Evolutionary conservation across 92 coral and sea anemone species (phyloP).

Genomic region (Parazoanthus swiftii): DNA sequence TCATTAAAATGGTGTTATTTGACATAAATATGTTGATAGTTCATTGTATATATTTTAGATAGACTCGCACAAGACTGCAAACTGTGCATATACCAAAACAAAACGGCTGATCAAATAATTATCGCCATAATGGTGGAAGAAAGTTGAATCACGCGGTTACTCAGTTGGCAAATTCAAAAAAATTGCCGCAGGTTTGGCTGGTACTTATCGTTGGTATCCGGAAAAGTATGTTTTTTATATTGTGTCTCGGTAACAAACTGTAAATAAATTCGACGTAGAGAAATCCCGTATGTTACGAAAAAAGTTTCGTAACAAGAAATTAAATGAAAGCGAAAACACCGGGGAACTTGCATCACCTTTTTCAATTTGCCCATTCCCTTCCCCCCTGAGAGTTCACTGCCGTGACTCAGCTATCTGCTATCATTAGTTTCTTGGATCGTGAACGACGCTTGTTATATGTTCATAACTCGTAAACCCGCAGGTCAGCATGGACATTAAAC

Average conservation of each 20-base stretch:
- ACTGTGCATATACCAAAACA: not conserved
- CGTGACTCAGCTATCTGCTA: too few species aligned
- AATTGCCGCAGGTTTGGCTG: not conserved
- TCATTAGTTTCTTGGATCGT: not conserved
- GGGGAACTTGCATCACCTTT: not conserved
- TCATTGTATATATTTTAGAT: not conserved
- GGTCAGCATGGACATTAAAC: not conserved
- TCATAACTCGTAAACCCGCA: not conserved
- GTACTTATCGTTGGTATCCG: not conserved
- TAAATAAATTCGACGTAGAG: not conserved
- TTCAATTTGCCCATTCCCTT: too few species aligned
- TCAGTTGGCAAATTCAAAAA: not conserved
- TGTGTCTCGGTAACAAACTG: not conserved
- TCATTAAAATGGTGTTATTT: not conserved
- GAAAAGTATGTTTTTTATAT: too few species aligned
- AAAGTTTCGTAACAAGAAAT: not conserved
- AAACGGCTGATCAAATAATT: too few species aligned
- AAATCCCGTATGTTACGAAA: not conserved
- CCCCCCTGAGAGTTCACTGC: too few species aligned
- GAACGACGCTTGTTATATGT: too few species aligned
- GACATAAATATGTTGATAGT: constrained; percentile 1
- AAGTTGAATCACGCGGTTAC: not conserved
- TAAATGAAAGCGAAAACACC: not conserved
- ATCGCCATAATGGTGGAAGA: not conserved
- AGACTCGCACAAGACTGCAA: not conserved